Evolutionary conservation across 2,797 vertebrate genomes (phyloP).

Genomic region (Passerculus sandwichensis): DNA sequence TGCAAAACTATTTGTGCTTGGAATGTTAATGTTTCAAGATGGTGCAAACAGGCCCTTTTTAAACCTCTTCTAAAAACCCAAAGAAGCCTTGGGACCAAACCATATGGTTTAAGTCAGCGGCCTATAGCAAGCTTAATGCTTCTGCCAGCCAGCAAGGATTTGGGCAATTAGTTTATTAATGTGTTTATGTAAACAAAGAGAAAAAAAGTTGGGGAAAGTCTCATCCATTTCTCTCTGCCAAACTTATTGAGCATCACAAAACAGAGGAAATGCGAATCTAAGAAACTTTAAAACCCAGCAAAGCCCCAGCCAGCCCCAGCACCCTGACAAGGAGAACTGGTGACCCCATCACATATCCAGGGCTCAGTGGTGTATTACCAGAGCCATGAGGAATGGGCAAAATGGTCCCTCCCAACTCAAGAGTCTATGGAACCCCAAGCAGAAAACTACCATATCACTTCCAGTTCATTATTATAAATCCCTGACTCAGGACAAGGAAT

Average conservation of each 20-base stretch:
- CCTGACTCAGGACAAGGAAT: neutral
- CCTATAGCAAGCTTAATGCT: constrained; percentile 60
- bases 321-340: neutral
- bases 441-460: neutral
- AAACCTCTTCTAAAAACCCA: constrained; percentile 53
- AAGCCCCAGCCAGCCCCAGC: neutral
- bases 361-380: neutral
- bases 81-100: constrained; percentile 62
- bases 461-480: neutral
- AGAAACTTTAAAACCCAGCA: neutral
- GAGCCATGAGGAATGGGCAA: neutral
- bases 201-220: neutral
- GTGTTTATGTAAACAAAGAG: constrained; percentile 52
- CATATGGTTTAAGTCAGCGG: constrained; percentile 66
- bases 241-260: neutral
- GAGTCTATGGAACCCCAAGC: neutral
- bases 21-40: constrained; percentile 69
- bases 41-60: constrained; percentile 59
- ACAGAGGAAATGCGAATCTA: neutral
- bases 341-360: fast-evolving
- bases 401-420: neutral
- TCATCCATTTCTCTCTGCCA: neutral
- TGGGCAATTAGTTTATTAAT: constrained; percentile 66
- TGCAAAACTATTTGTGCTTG: constrained; percentile 64
- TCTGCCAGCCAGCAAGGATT: constrained; percentile 46